Conservation (phyloP, 2,797 vertebrate species). For the Microctenopoma stevenorrisi region DNA sequence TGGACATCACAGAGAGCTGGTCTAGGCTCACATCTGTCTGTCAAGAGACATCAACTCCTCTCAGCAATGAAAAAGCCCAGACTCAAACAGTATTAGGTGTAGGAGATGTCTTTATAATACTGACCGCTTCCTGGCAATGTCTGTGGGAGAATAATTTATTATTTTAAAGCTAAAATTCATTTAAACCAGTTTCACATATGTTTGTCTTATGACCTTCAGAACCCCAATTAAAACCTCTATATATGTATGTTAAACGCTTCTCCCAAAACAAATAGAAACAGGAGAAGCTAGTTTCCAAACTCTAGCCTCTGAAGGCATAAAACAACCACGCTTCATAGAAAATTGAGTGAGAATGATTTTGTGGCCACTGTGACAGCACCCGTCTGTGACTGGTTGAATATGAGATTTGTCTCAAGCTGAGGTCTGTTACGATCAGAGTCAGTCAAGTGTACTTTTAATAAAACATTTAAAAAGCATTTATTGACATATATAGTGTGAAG, state of each 20-base stretch:
- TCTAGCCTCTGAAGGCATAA: no score
- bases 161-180: constrained; percentile 48
- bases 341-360: constrained; percentile 41
- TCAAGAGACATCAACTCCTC: constrained; percentile 54
- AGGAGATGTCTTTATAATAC: constrained; percentile 69
- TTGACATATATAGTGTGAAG: constrained; percentile 7
- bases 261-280: not conserved
- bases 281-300: no score
- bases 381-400: constrained; percentile 22
- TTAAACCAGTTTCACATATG: constrained; percentile 41
- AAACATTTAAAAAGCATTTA: constrained; percentile 2
- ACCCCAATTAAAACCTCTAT: constrained; percentile 4
- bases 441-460: not conserved
- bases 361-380: constrained; percentile 39
- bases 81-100: constrained; percentile 30
- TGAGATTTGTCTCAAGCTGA: constrained; percentile 8
- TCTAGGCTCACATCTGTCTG: constrained; percentile 45
- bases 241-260: constrained; percentile 2
- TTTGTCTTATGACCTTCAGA: constrained; percentile 38
- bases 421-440: constrained; percentile 1
- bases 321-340: no score
- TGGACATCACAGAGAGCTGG: constrained; percentile 31
- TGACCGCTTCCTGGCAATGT: constrained; percentile 57
- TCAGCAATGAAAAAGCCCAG: constrained; percentile 38
- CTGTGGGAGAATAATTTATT: constrained; percentile 20